Evolutionary conservation across 2,797 vertebrate genomes (phyloP), one percentile per base, ranked within the genome.

Genomic region (Myripristis murdjan): DNA sequence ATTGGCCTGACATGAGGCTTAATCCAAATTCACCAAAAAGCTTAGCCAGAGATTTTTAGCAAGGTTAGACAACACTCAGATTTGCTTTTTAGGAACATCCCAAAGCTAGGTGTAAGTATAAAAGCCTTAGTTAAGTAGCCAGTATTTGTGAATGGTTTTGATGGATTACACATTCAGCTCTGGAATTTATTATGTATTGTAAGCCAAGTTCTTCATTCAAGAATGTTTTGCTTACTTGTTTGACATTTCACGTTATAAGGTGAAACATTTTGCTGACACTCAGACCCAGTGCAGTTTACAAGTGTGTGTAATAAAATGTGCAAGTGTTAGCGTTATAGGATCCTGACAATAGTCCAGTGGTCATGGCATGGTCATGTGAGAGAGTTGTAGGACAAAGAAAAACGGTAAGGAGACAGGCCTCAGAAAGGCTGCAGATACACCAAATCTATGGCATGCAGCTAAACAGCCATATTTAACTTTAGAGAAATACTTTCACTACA

Each of bases 71-170:
- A 65, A 28, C 55, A 4, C 12, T 41, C 18, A 54, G 31, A 49
- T 57, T 71, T 66, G 16, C 51, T 77, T 62, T 43, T 62, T 26
- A 48, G 18, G 49, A 52, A 82, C 71, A 73, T 83, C 57, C 59
- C 20, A 56, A 52, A 63, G 24, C 71, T 64, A 51, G 7, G 54
- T 55, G 3, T 64, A 75, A 66, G 53, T 72, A 63, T 63, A 67
- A 65, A 78, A 74, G 43, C 58, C 12, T 3, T 56, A 56, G n/a
- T 43, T 24, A 69, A 69, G 53, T 59, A 12, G 47, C 57, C 46
- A 68, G 54, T 63, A 58, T 63, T 53, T 75, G n/a, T 23, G 2
- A 22, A 56, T 60, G 52, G 60, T 62, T 67, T 18, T 58, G 31
- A 58, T 60, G 1, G 16, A 55, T 60, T 43, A 46, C 7, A 55